Percentiles rank a stretch among this genome's conserved stretches.
phyloP scores from a whole-genome alignment of 2,888 invertebrate species.

The Prosapia bicincta region DNA sequence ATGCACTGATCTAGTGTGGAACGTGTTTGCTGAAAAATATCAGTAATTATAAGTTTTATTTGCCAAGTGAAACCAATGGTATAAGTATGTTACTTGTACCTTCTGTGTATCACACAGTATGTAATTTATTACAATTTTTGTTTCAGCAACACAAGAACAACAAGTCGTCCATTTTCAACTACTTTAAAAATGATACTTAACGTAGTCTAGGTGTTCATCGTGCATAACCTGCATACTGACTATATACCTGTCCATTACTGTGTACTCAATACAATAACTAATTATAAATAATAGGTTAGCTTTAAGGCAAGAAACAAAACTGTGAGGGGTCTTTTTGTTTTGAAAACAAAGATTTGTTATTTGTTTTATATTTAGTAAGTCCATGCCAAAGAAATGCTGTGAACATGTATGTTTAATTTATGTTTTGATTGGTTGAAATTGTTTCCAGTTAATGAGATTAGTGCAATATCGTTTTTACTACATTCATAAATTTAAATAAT shows the following conservation, averaged over 20 bases:
- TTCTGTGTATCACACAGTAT: no score
- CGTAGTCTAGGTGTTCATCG: neutral
- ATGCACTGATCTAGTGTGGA: no score
- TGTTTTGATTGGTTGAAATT: neutral
- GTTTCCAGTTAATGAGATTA: no score
- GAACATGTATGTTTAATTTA: neutral
- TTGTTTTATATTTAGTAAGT: neutral
- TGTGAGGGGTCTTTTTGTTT: neutral
- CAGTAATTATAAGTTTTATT: no score
- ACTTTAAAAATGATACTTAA: neutral
- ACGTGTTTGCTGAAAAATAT: no score
- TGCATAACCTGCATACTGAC: neutral
- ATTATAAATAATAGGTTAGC: neutral
- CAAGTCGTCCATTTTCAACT: neutral
- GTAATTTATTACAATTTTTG: neutral
- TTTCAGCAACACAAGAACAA: neutral
- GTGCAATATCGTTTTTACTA: no score
- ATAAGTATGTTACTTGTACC: no score
- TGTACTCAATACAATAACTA: neutral
- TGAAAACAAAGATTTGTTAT: no score
- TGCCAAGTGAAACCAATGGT: no score
- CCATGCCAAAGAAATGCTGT: neutral
- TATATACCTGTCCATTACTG: neutral
- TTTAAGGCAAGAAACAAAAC: neutral
- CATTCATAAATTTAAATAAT: no score